Base-by-base conservation (phyloP, 2,113 vertebrate genomes). In the Tauraco erythrolophus region DNA sequence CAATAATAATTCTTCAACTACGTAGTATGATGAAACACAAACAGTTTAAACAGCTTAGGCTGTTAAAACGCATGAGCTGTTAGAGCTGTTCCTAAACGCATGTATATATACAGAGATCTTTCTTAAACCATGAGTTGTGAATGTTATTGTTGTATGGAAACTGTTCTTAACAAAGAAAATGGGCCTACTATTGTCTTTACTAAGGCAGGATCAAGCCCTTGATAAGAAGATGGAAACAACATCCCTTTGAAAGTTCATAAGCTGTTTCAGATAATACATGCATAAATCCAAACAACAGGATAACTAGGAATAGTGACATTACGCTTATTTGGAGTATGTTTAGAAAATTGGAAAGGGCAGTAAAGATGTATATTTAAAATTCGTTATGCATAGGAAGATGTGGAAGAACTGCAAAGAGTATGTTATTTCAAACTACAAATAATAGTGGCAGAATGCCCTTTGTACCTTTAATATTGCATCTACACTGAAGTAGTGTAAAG, bases 21-120 rank as follows among this genome's bases (percentile, higher is more conserved):
- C 16, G 56, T 66, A 50, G 21, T 21, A 28, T 72, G 41, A 57
- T 60, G 56, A 72, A 81, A 78, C 21, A 75, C 9, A 54, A 62
- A 22, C 28, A 60, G 68, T 78, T 78, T 28, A 84, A 94, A 72
- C 8, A 84, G 15, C 21, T 43, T 39, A 13, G 70, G 12, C n/a
- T n/a, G n/a, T n/a, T n/a, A n/a, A n/a, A n/a, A n/a, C n/a, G n/a
- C n/a, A n/a, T n/a, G n/a, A n/a, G n/a, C n/a, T n/a, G n/a, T n/a
- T n/a, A 78, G 28, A 14, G 23, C 19, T 74, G n/a, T 12, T 27
- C 30, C 18, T 43, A 31, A 84, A 64, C 43, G 43, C 21, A 22
- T 0, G 0, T 9, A 6, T 48, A 24, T 24, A 31, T 28, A 78
- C 2, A 41, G 39, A 70, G 17, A 53, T 70, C n/a, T 54, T 65